phyloP scores from a whole-genome alignment of 2,113 vertebrate species.

The Aleadryas rufinucha region DNA sequence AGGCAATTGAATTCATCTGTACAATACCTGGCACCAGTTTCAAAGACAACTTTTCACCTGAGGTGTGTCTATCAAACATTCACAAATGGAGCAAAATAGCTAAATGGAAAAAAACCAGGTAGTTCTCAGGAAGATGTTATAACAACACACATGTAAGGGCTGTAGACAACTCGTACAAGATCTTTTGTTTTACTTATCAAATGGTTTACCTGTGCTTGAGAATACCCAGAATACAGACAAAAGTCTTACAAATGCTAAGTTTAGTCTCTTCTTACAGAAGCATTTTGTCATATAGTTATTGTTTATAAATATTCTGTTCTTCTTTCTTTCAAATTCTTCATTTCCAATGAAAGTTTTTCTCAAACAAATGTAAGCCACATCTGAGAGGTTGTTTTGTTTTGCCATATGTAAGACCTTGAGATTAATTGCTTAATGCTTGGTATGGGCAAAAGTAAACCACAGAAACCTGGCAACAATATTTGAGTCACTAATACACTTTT shows the following conservation, averaged over 20 bases:
- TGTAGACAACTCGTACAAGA: background rate
- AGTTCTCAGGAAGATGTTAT: background rate
- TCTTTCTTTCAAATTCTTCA: background rate
- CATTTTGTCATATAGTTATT: background rate
- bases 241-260: background rate
- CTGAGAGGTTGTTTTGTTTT: constrained; percentile 23
- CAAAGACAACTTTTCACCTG: background rate
- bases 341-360: background rate
- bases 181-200: background rate
- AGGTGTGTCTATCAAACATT: background rate
- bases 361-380: constrained; percentile 26
- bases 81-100: background rate
- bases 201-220: background rate
- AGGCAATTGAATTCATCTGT: background rate
- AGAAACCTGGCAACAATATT: constrained; percentile 26
- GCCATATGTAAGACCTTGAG: background rate
- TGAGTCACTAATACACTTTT: background rate
- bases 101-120: background rate
- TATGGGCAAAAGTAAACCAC: constrained; percentile 1
- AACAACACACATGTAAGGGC: background rate
- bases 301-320: background rate
- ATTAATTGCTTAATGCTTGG: constrained; percentile 26
- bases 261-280: background rate
- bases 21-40: background rate
- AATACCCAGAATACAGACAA: background rate